Evolutionary conservation across 2,888 invertebrate species (phyloP), one percentile per base, ranked within the genome.

Genomic region (Apamea monoglypha): DNA sequence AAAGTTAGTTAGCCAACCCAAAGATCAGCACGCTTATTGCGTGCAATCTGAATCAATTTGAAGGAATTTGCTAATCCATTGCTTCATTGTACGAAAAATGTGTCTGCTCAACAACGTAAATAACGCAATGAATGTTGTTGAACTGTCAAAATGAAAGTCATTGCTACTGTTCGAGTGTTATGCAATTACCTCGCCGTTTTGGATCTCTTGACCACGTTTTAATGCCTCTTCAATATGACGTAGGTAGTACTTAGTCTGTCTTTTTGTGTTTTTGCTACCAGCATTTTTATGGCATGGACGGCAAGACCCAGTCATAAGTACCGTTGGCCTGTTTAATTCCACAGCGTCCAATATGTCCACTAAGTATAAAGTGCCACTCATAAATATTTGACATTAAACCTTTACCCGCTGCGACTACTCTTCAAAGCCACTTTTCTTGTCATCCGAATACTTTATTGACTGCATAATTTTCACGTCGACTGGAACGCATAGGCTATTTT

Each of bases 401-500:
- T 82, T 76, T 72, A 63, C 61, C n/a, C 67, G 29, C 50, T 78
- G 40, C n/a, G 50, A 53, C 63, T 67, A 44, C 76, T 72, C 70
- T 59, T 82, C 78, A 81, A 76, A 82, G 56, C 83, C 80, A 88
- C 77, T 88, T 90, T 91, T 90, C 88, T 88, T 90, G 91, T 83
- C 83, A 83, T 78, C 68, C 74, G 73, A 89, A 87, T 87, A 83
- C 74, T 88, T 86, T 88, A 85, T 86, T 76, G 84, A 88, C 91
- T 91, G 92, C 93, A 94, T 94, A 94, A 94, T 94, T 93, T 91
- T 88, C 89, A 89, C 85, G 85, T 90, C 89, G 88, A 90, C 81
- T 90, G 86, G 92, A 81, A 84, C 82, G 84, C 87, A 89, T 87
- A 87, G 91, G 93, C 94, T 95, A 95, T 96, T 95, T 96, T 95